Conservation (phyloP, 2,888 invertebrate species). For the Macrophya alboannulata region DNA sequence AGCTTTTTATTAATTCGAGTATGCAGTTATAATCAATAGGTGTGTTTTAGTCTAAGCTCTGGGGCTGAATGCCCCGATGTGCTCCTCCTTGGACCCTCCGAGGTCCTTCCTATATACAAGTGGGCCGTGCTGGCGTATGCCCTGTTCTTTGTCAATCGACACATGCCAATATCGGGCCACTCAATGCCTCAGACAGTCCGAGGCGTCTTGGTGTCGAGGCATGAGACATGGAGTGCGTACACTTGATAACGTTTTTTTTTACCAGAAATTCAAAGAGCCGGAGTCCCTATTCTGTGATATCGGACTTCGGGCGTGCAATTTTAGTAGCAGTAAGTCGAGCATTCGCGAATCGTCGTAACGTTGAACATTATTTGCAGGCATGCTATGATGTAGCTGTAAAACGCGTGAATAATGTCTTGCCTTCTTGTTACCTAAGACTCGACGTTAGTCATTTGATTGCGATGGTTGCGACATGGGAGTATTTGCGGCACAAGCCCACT, state of each 20-base stretch:
- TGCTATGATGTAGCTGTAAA: constrained; percentile 54
- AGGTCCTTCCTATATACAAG: too few species aligned
- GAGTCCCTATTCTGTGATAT: constrained; percentile 57
- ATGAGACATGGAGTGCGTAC: too few species aligned
- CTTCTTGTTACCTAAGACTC: constrained; percentile 58
- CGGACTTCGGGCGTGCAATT: constrained; percentile 61
- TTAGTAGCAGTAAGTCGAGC: constrained; percentile 58
- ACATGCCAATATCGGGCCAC: too few species aligned
- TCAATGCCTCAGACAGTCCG: too few species aligned
- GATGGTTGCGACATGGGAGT: constrained; percentile 60
- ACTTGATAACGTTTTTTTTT: constrained; percentile 54
- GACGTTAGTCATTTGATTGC: constrained; percentile 63
- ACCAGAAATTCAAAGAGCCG: constrained; percentile 56
- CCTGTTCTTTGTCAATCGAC: too few species aligned
- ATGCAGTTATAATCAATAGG: too few species aligned
- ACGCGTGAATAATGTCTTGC: constrained; percentile 42
- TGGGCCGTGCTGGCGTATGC: too few species aligned
- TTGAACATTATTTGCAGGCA: constrained; percentile 56
- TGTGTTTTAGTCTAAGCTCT: too few species aligned
- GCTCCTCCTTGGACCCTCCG: too few species aligned
- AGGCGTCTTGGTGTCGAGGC: too few species aligned
- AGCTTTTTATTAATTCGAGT: too few species aligned
- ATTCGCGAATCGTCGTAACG: constrained; percentile 55
- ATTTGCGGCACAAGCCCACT: constrained; percentile 56
- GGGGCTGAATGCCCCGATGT: too few species aligned